Percentiles rank a stretch among this genome's conserved stretches.
Conservation (phyloP, 2,113 vertebrate genomes). For the Nycticryphes semicollaris region DNA sequence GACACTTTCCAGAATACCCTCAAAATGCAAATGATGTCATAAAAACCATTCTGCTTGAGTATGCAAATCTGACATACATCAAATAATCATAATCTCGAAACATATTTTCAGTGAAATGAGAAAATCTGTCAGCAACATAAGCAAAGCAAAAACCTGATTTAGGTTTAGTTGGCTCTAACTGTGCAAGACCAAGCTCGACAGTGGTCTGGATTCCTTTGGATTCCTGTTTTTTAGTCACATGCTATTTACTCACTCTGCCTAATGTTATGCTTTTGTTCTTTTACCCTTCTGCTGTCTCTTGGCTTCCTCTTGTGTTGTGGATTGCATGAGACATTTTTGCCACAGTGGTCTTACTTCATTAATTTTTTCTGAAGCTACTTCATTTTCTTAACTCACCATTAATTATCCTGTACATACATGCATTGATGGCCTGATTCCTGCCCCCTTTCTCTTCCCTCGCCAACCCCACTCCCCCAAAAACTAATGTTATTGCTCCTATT, state of each 20-base stretch:
- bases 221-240: neutral
- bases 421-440: neutral
- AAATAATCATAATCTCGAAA: conserved; percentile 23
- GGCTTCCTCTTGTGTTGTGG: neutral
- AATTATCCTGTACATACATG: neutral
- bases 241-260: neutral
- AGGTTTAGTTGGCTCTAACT: neutral
- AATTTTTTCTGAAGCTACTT: neutral
- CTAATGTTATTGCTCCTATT: neutral
- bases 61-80: conserved; percentile 39
- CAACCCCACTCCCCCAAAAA: neutral
- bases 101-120: conserved; percentile 11
- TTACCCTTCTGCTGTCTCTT: neutral
- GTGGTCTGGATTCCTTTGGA: neutral
- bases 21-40: conserved; percentile 24
- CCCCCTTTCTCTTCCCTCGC: too few relatives aligned
- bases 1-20: conserved; percentile 17
- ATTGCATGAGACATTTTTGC: neutral
- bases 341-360: neutral
- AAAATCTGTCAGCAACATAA: conserved; percentile 17
- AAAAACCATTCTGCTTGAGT: conserved; percentile 35
- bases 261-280: neutral
- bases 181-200: neutral
- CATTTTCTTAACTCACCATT: neutral
- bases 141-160: conserved; percentile 13